A percentile compares a stretch with the other conserved stretches of the same genome.
These are phyloP conservation scores for Cydia strobilella DNA, from an alignment of 1,140 invertebrate genomes.

Conservation along the genomic window DNA sequence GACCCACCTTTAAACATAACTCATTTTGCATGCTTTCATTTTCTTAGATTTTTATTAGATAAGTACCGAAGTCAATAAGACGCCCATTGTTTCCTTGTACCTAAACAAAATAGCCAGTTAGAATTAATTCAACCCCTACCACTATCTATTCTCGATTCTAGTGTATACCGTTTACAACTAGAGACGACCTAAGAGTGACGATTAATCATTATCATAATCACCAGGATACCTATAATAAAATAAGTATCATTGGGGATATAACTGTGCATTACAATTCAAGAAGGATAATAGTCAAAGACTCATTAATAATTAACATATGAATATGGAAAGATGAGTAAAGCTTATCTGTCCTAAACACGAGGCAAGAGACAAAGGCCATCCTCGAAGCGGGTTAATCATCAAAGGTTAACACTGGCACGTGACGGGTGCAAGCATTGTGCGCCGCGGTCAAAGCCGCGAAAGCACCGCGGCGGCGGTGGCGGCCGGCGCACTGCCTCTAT, in stretches of 20 bases:
- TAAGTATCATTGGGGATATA: not conserved
- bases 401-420: not conserved
- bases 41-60: no score
- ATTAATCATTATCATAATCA: no score
- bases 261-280: not conserved
- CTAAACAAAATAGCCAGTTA: no score
- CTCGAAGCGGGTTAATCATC: conserved; percentile 2
- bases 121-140: no score
- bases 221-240: not conserved
- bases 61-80: no score
- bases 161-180: no score
- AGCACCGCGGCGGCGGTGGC: not conserved
- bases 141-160: no score
- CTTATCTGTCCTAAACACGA: not conserved
- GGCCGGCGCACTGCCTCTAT: not conserved
- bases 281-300: not conserved
- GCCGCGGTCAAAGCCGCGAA: not conserved
- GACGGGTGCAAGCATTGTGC: not conserved
- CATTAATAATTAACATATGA: not conserved
- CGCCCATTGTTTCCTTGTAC: no score
- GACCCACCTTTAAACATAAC: no score
- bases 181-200: no score
- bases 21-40: no score
- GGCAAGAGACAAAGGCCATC: conserved; percentile 2
- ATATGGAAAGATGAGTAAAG: conserved; percentile 8